Percentiles rank a stretch among this genome's conserved stretches.
Conservation (phyloP, 1,140 invertebrate species). For the Trichomalopsis sarcophagae region DNA sequence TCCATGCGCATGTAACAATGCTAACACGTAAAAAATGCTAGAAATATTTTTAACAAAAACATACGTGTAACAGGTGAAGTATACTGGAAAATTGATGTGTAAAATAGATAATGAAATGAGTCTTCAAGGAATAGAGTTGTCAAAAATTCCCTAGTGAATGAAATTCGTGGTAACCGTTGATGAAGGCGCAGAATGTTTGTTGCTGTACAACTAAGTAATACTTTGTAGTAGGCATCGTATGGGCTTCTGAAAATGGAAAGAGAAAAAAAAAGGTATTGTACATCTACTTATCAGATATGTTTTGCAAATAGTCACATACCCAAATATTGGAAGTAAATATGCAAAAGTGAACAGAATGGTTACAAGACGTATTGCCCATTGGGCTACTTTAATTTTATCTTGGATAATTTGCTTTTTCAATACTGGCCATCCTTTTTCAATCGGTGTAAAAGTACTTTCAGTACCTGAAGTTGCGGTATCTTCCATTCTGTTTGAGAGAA, state of each 20-base stretch:
- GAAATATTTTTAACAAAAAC: slow-evolving; percentile 2
- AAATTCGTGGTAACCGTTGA: slow-evolving; percentile 90
- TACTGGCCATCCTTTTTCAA: slow-evolving; percentile 75
- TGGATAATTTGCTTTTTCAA: slow-evolving; percentile 83
- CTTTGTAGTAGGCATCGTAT: slow-evolving; percentile 92
- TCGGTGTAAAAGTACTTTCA: slow-evolving; percentile 55
- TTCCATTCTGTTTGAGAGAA: slow-evolving; percentile 63
- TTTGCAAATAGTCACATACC: slow-evolving; percentile 78
- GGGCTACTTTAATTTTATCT: slow-evolving; percentile 89
- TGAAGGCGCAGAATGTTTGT: slow-evolving; percentile 95
- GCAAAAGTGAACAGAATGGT: slow-evolving; percentile 88
- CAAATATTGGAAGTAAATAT: slow-evolving; percentile 92
- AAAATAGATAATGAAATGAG: slow-evolving; percentile 97
- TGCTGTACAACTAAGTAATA: slow-evolving; percentile 92
- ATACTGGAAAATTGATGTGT: slow-evolving; percentile 94
- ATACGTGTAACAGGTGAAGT: slow-evolving; percentile 90
- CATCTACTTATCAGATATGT: background rate
- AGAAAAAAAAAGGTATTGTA: background rate
- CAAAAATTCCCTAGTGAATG: slow-evolving; percentile 88
- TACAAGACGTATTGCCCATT: slow-evolving; percentile 89
- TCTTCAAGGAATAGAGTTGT: slow-evolving; percentile 89
- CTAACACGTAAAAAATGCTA: background rate
- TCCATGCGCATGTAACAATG: background rate
- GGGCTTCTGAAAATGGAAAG: slow-evolving; percentile 80
- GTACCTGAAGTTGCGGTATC: slow-evolving; percentile 60